phyloP scores from a whole-genome alignment of 2,797 vertebrate species.

The Thunnus albacares region DNA sequence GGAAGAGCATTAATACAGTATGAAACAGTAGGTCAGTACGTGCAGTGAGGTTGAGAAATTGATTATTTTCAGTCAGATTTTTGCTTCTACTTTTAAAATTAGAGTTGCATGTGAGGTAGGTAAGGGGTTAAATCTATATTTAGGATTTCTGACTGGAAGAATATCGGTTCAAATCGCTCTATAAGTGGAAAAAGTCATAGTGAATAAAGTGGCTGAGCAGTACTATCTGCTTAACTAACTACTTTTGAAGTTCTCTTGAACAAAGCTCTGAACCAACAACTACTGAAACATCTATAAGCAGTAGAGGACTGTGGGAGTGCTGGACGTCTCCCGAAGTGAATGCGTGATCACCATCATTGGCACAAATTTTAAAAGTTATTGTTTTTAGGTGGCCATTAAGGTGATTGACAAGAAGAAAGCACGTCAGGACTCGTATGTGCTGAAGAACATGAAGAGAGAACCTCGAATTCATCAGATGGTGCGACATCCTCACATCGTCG shows the following conservation, averaged over 20 bases:
- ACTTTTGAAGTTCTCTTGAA: background rate
- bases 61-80: too few species aligned
- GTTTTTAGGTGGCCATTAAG: slow-evolving; percentile 88
- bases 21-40: too few species aligned
- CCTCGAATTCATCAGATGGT: slow-evolving; percentile 90
- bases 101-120: too few species aligned
- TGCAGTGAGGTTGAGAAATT: background rate
- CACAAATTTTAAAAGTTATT: background rate
- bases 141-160: background rate
- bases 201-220: background rate
- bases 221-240: background rate
- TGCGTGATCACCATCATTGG: too few species aligned
- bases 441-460: slow-evolving; percentile 91
- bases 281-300: background rate
- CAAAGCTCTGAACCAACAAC: too few species aligned
- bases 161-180: too few species aligned
- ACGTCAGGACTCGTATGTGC: slow-evolving; percentile 88
- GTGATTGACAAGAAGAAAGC: slow-evolving; percentile 93
- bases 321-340: background rate
- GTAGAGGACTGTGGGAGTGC: background rate
- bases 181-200: background rate
- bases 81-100: too few species aligned
- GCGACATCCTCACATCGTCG: slow-evolving; percentile 88
- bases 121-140: background rate
- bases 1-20: too few species aligned